Conservation (phyloP, 2,888 invertebrate genomes). For the Platycheirus albimanus region DNA sequence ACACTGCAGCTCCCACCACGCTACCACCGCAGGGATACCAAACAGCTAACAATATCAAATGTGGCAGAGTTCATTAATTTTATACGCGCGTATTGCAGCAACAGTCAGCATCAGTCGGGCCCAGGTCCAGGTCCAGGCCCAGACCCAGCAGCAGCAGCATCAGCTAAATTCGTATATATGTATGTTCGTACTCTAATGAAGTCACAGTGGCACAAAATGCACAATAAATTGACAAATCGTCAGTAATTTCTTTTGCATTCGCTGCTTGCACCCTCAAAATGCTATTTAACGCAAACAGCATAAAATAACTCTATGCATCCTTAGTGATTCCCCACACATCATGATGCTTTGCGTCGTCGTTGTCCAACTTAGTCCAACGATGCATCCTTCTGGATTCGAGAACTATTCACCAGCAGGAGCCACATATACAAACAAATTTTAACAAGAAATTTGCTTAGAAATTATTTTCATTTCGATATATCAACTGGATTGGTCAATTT, state of each 20-base stretch:
- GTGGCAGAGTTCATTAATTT: slow-evolving; percentile 80
- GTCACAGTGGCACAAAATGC: slow-evolving; percentile 73
- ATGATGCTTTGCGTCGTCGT: no score
- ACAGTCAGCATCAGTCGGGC: slow-evolving; percentile 11
- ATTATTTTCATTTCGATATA: slow-evolving; percentile 64
- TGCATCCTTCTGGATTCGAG: neutral
- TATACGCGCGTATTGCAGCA: slow-evolving; percentile 42
- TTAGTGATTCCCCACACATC: neutral
- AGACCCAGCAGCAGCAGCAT: neutral
- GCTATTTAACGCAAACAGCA: slow-evolving; percentile 35
- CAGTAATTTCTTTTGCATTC: slow-evolving; percentile 63
- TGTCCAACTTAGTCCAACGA: neutral
- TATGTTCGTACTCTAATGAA: slow-evolving; percentile 67
- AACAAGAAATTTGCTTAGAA: slow-evolving; percentile 66
- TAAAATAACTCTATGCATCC: slow-evolving; percentile 4
- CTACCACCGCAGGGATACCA: slow-evolving; percentile 62
- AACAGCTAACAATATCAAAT: slow-evolving; percentile 75
- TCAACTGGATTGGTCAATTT: slow-evolving; percentile 65
- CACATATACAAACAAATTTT: slow-evolving; percentile 8
- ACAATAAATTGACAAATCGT: slow-evolving; percentile 72
- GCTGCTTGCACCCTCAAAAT: slow-evolving; percentile 42
- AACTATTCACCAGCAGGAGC: neutral
- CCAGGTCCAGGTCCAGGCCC: neutral
- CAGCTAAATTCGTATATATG: slow-evolving; percentile 21
- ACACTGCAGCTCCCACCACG: slow-evolving; percentile 1